Base-by-base conservation (phyloP, 2,797 vertebrate genomes). In the Orestias chungarensis region DNA sequence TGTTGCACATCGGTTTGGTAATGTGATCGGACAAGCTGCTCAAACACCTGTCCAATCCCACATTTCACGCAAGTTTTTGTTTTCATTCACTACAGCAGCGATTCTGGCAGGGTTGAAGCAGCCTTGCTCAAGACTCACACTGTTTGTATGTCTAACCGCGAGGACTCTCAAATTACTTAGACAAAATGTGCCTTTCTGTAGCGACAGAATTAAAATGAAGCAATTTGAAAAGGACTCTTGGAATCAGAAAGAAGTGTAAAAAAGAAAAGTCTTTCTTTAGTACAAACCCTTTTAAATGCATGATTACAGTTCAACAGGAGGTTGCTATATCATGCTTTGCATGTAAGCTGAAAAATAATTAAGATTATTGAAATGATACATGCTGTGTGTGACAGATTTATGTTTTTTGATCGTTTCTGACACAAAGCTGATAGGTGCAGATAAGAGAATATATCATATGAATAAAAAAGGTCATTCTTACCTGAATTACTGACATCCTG, bases 401-500 rank as follows among this genome's bases (percentile, higher is more conserved):
- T 52, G 70, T 70, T 81, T 89, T 86, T 84, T 72, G 78, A 43
- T 68, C 74, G 87, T 91, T 83, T 89, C 73, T 87, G 83, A 82
- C 81, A 81, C 61, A 83, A 89, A 88, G 86, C 86, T 85, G 78
- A n/a, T 49, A 31, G 40, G 81, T 57, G 78, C 38, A 86, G 90
- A 91, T 91, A 88, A 93, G 88, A 55, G 79, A 91, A 87, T 84
- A 90, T 88, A 81, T 76, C 73, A 91, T 88, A 91, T 85, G 78
- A 85, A 79, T 69, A 83, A 75, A 72, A 71, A 76, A 76, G 68
- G 78, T 79, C 91, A 88, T 89, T 92, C 96, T 94, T 97, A 99
- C 98, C 98, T 99, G 98, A 94, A 99, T 99, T 95, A 99, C 97
- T 91, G 98, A 99, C 97, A 99, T 99, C 96, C 98, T 96, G 92